Evolutionary conservation across 2,113 vertebrate species (phyloP), one percentile per base, ranked within the genome.

Genomic region (Hippocampus barbouri): DNA sequence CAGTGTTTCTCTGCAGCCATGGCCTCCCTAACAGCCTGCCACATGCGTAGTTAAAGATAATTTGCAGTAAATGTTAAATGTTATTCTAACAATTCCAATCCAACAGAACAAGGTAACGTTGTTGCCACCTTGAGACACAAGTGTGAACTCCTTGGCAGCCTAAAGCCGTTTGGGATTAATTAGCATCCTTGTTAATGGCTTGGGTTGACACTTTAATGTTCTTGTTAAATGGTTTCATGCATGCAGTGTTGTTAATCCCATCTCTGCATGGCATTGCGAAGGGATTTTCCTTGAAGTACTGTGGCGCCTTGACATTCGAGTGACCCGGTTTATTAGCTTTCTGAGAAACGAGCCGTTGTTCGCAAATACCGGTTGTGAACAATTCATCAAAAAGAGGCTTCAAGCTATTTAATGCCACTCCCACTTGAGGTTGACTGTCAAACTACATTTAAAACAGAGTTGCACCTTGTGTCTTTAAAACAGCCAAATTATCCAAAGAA

Each of bases 121-220:
- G 63, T 23, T 45, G 12, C 40, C 41, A 25, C 38, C 60, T 38
- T 1, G 12, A 45, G 41, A 45, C 63, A 10, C 43, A 57, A 64
- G 43, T 61, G 40, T 76, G n/a, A 64, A 43, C 45, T 59, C 9
- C 34, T 34, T 2, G 49, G 62, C 51, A 49, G 43, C 45, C 8
- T 27, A 56, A 71, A 61, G 45, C 53, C 43, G 27, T 49, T 66
- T 53, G 40, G 68, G 11, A 5, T n/a, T 5, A 40, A 69, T 79
- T 63, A 45, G 21, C 18, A 67, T n/a, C 56, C 69, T n/a, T n/a
- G 30, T 63, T 70, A 23, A 66, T 60, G 34, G 38, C 2, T 12
- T 34, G 27, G 9, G 1, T 71, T 64, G 70, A 7, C 30, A 20
- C 15, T 41, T 73, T 45, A 45, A 56, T 62, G 38, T 47, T 7